Evolutionary conservation across 2,113 vertebrate species (phyloP).

Genomic region (Muscicapa adusta): DNA sequence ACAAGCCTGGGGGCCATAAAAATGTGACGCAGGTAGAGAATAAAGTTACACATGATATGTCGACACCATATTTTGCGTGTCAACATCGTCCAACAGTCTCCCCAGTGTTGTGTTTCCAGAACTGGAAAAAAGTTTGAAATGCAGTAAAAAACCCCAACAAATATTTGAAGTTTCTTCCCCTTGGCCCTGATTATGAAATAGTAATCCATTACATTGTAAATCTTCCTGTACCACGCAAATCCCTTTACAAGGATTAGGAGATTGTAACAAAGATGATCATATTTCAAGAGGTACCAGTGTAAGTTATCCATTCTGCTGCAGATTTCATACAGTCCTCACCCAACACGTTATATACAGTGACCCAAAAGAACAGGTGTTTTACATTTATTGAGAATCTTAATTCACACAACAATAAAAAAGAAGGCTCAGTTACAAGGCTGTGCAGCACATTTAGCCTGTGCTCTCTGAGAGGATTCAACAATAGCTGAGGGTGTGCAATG

Average conservation of each 20-base stretch:
- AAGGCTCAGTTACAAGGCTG: background rate
- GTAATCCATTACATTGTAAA: constrained; percentile 60
- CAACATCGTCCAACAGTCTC: background rate
- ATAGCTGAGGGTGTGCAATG: constrained; percentile 32
- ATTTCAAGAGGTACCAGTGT: background rate
- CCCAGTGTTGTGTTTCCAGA: background rate
- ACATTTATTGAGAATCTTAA: background rate
- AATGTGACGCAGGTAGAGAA: constrained; percentile 77
- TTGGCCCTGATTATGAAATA: constrained; percentile 14
- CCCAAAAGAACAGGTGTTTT: background rate
- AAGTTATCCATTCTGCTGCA: background rate
- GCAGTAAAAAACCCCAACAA: background rate
- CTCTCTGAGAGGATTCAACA: background rate
- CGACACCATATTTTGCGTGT: background rate
- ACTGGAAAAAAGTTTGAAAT: background rate
- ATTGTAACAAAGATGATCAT: constrained; percentile 42
- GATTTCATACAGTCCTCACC: background rate
- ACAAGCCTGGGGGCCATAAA: constrained; percentile 69
- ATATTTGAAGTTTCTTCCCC: constrained; percentile 25
- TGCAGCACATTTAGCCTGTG: background rate
- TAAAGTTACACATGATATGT: constrained; percentile 37
- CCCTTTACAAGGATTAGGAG: constrained; percentile 58
- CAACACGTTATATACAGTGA: rapidly evolving
- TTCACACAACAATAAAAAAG: background rate
- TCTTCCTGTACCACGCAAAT: constrained; percentile 67